Percentiles rank a stretch among this genome's conserved stretches.
Conservation (phyloP, 92 coral and sea anemone genomes). For the Epizoanthus rinbou region DNA sequence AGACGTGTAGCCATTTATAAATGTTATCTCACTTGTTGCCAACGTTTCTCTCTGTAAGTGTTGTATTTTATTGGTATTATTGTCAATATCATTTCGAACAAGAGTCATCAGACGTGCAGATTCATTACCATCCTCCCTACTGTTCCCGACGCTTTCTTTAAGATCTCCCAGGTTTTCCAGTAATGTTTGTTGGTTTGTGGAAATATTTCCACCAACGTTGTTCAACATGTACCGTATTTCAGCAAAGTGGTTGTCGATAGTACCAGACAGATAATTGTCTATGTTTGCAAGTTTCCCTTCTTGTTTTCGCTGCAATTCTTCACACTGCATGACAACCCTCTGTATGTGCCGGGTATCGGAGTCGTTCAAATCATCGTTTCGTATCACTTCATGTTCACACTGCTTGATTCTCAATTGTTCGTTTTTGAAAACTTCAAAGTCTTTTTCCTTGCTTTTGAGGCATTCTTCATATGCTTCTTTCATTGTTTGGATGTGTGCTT, state of each 20-base stretch:
- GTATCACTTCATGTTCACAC: slow-evolving; percentile 9
- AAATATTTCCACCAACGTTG: background rate
- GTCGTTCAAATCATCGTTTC: background rate
- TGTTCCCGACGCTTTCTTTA: background rate
- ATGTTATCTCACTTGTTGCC: background rate
- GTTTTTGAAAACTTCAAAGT: slow-evolving; percentile 9
- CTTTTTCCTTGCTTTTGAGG: slow-evolving; percentile 18
- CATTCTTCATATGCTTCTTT: background rate
- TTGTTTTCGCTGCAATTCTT: background rate
- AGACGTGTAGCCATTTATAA: slow-evolving; percentile 6
- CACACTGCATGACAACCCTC: background rate
- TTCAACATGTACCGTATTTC: slow-evolving; percentile 9
- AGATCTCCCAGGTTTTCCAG: background rate
- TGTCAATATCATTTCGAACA: background rate
- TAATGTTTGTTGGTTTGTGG: background rate
- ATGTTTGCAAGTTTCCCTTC: slow-evolving; percentile 14
- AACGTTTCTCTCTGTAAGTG: slow-evolving; percentile 16
- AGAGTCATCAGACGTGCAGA: background rate
- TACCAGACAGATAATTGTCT: background rate
- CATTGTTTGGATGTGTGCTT: slow-evolving; percentile 6
- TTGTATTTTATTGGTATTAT: slow-evolving; percentile 6
- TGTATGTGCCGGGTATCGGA: background rate
- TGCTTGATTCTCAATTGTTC: slow-evolving; percentile 22
- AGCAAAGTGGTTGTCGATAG: background rate
- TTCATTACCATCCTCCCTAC: background rate